A percentile compares a stretch with the other conserved stretches of the same genome.
Conservation (phyloP, 64 coral and sea anemone species). For the Dendrophyllia cribrosa region DNA sequence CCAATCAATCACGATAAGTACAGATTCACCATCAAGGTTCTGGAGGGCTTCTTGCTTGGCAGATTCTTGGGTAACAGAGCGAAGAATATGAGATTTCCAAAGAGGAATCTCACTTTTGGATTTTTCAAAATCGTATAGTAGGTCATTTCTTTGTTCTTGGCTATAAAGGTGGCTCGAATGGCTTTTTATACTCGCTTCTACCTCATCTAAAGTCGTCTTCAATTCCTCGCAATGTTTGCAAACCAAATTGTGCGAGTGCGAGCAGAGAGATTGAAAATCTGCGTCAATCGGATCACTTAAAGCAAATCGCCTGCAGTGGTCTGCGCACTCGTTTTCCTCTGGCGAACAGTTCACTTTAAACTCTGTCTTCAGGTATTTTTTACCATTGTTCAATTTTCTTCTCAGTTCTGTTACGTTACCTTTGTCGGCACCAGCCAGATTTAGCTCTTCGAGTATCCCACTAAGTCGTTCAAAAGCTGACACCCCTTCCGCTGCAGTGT, state of each 20-base stretch:
- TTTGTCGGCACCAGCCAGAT: not conserved
- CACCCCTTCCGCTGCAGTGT: not conserved
- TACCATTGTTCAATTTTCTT: not conserved
- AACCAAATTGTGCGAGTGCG: not conserved
- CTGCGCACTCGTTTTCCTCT: not conserved
- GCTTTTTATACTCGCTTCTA: conserved; percentile 12
- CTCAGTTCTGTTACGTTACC: not conserved
- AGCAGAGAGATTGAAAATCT: not conserved
- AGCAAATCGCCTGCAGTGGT: not conserved
- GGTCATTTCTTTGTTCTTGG: conserved; percentile 21
- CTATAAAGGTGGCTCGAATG: not conserved
- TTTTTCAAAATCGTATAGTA: conserved; percentile 35
- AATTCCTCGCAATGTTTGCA: not conserved
- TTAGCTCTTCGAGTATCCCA: not conserved
- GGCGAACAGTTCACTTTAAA: not conserved
- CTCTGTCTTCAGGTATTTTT: conserved; percentile 14
- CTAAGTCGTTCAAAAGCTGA: not conserved
- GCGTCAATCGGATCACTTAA: conserved; percentile 19
- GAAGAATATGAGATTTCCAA: conserved; percentile 45
- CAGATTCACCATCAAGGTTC: conserved; percentile 13
- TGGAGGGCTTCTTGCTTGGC: conserved; percentile 30
- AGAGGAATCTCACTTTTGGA: not conserved
- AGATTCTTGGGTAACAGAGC: conserved; percentile 29
- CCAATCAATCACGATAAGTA: conserved; percentile 26
- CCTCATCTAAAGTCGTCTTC: not conserved